Percentiles rank a stretch among this genome's conserved stretches.
Conservation (phyloP, 2,888 invertebrate species). For the Cephus nigrinus region DNA sequence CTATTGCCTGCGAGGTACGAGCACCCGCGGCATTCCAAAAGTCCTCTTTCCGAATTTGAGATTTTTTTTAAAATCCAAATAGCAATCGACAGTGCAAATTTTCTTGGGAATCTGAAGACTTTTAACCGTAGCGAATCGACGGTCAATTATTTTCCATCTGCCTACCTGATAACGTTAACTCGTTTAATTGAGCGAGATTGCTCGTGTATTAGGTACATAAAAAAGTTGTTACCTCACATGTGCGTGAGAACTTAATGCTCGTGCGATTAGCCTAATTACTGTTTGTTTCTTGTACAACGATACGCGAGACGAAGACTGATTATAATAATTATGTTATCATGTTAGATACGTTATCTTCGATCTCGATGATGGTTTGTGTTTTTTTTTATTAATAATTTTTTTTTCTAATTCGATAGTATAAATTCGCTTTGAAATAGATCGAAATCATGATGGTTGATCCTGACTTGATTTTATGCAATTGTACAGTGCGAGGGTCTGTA, state of each 20-base stretch:
- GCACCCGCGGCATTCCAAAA: neutral
- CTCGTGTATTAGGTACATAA: neutral
- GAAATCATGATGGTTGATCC: neutral
- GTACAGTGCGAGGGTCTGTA: neutral
- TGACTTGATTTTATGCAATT: neutral
- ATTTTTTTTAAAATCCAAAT: neutral
- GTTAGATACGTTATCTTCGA: neutral
- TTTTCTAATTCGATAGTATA: neutral
- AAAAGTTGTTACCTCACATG: neutral
- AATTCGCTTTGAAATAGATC: neutral
- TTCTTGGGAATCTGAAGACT: neutral
- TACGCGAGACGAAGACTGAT: constrained; percentile 10
- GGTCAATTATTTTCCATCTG: neutral
- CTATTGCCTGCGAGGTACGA: constrained; percentile 23
- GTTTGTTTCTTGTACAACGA: constrained; percentile 18
- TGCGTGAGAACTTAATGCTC: neutral
- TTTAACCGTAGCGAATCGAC: neutral
- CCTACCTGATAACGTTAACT: neutral
- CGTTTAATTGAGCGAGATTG: neutral
- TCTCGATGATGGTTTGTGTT: neutral
- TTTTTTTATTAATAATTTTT: neutral
- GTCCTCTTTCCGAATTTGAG: neutral
- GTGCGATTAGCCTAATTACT: constrained; percentile 10
- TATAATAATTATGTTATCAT: neutral
- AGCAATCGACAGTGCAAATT: neutral